Evolutionary conservation across 2,797 vertebrate genomes (phyloP).

Genomic region (Scleropages formosus): DNA sequence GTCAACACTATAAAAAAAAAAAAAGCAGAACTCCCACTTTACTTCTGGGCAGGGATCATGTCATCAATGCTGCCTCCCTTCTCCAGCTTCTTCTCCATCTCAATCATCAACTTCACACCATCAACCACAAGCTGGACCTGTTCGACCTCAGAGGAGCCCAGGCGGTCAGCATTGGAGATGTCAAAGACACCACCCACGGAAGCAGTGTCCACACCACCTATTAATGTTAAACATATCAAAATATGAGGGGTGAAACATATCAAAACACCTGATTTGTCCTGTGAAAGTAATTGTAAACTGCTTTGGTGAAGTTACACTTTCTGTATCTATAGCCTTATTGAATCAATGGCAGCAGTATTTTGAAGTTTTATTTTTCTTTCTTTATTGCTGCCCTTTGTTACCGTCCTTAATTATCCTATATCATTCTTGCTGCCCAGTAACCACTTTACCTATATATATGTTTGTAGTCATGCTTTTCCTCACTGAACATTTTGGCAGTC

Average conservation of each 20-base stretch:
- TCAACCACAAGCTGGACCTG: constrained; percentile 97
- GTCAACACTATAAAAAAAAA: constrained; percentile 55
- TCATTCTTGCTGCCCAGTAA: too few species aligned
- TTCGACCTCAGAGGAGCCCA: constrained; percentile 89
- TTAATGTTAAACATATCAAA: neutral
- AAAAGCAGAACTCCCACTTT: constrained; percentile 53
- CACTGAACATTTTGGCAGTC: too few species aligned
- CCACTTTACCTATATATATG: too few species aligned
- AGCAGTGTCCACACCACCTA: constrained; percentile 92
- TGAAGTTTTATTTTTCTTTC: too few species aligned
- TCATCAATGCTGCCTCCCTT: constrained; percentile 87
- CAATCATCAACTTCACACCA: constrained; percentile 93
- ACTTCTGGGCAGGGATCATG: constrained; percentile 94
- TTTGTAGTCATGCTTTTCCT: too few species aligned
- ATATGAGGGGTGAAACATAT: neutral
- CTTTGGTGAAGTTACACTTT: neutral
- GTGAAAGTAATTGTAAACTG: neutral
- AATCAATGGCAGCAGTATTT: too few species aligned
- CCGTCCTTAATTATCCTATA: too few species aligned
- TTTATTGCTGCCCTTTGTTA: too few species aligned
- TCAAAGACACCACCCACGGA: constrained; percentile 89
- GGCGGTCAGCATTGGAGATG: constrained; percentile 92
- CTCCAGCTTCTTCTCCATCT: constrained; percentile 97
- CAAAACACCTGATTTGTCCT: neutral
- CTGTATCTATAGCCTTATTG: neutral